Base-by-base conservation (phyloP, 2,797 vertebrate species). In the Bradypodion pumilum region DNA sequence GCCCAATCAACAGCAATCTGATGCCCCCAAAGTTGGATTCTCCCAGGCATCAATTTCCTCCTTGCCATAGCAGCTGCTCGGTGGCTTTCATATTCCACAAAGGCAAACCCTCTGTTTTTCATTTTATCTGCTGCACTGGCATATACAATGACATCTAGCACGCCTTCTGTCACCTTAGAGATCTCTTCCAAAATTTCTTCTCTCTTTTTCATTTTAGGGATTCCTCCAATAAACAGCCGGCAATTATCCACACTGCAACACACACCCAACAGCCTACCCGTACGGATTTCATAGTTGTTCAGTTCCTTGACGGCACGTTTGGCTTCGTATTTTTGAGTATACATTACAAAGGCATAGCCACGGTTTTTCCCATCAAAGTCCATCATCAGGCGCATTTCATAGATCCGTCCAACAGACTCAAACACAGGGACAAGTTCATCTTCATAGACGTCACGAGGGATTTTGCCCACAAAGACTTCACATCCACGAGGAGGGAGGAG, bases 1-100 rank as follows among this genome's bases (percentile, higher is more conserved):
- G 99, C 99, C 99, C 99, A 99, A 93, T 99, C 99, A 80, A 99
- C 98, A 16, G 98, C 99, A 21, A 99, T 99, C 94, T 99, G 99
- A 87, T 99, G 98, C 74, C 99, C 98, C 99, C 99, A 99, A 68
- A 99, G 96, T 86, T 99, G 98, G 91, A 99, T 99, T 80, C 99
- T 97, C 65, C 99, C 98, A 0, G 99, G 98, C 98, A 99, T 99
- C 89, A 99, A 95, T 93, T 99, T 99, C 90, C 99, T 97, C 91
- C 99, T 97, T 52, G 99, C 99, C 99, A 99, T 99, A 78, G 99
- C 99, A 0, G 99, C 99, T 0, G 99, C 98, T 27, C 99, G 96
- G 91, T 99, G 99, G 19, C 98, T 99, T 93, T 99, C 98, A 1
- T 99, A 99, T 90, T 99, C 99, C 72, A 99, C 98, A 7, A 99